A percentile compares a stretch with the other conserved stretches of the same genome.
Evolutionary conservation across 2,797 vertebrate genomes (phyloP).

Genomic region (Rhinichthys osculus): DNA sequence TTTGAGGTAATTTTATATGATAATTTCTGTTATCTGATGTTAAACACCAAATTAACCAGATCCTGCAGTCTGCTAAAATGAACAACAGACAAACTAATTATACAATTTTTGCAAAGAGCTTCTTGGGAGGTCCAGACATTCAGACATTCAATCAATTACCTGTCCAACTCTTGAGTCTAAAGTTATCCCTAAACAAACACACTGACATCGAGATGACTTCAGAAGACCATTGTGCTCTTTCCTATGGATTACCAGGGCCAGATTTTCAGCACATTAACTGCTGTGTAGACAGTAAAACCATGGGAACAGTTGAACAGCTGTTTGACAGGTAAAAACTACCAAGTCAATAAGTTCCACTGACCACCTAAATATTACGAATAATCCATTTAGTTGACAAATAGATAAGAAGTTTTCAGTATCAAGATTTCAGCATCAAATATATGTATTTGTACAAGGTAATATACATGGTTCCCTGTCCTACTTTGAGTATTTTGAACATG

Average conservation of each 20-base stretch:
- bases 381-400: not conserved
- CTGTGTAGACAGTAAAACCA: slow-evolving; percentile 21
- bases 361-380: not conserved
- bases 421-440: not conserved
- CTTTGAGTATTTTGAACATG: not conserved
- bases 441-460: not conserved
- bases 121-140: slow-evolving; percentile 9
- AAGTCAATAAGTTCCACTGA: not conserved
- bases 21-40: not conserved
- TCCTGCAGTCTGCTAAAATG: not conserved
- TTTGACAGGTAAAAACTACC: slow-evolving; percentile 9
- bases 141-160: slow-evolving; percentile 1
- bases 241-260: not conserved
- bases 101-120: not conserved
- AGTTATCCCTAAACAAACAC: slow-evolving; percentile 28
- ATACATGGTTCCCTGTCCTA: not conserved
- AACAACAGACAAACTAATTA: not conserved
- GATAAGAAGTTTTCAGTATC: not conserved
- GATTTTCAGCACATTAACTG: slow-evolving; percentile 12
- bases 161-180: slow-evolving; percentile 1
- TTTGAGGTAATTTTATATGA: not conserved
- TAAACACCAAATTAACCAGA: not conserved
- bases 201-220: not conserved
- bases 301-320: slow-evolving; percentile 47
- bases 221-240: slow-evolving; percentile 9